Evolutionary conservation across 2,113 vertebrate species (phyloP).

Genomic region (Prietella phreatophila): DNA sequence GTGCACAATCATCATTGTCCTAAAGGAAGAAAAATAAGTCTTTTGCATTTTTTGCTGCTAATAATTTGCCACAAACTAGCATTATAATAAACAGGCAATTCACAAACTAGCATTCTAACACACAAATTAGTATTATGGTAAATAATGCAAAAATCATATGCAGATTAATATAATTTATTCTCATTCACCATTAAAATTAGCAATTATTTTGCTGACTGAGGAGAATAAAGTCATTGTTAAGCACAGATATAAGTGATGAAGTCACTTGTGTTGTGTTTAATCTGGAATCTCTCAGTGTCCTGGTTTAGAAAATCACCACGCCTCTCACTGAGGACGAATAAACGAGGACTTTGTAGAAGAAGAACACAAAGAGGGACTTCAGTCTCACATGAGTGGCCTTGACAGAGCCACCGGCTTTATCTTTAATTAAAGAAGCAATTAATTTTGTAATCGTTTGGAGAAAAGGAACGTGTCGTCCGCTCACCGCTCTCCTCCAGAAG

Average conservation of each 20-base stretch:
- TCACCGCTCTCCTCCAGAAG: not conserved
- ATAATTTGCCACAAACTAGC: not conserved
- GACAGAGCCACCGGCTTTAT: slow-evolving; percentile 46
- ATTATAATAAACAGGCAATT: not conserved
- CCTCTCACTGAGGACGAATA: slow-evolving; percentile 29
- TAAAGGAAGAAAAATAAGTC: slow-evolving; percentile 53
- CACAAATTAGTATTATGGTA: not conserved
- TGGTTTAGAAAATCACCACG: slow-evolving; percentile 20
- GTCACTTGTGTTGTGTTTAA: not conserved
- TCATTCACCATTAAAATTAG: not conserved
- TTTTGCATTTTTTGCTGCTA: not conserved
- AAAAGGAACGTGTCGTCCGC: slow-evolving; percentile 3
- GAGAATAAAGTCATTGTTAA: not conserved
- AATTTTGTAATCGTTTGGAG: slow-evolving; percentile 52
- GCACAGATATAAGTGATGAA: not conserved
- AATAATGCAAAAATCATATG: not conserved
- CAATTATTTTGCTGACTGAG: not conserved
- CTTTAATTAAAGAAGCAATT: slow-evolving; percentile 62
- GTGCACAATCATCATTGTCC: slow-evolving; percentile 67
- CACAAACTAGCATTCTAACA: not conserved
- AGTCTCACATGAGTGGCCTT: slow-evolving; percentile 46
- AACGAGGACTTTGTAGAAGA: slow-evolving; percentile 23
- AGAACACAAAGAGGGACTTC: slow-evolving; percentile 18
- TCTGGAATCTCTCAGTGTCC: slow-evolving; percentile 8
- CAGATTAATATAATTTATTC: not conserved